phyloP scores from a whole-genome alignment of 2,113 vertebrate genomes.

The Crotalus tigris region DNA sequence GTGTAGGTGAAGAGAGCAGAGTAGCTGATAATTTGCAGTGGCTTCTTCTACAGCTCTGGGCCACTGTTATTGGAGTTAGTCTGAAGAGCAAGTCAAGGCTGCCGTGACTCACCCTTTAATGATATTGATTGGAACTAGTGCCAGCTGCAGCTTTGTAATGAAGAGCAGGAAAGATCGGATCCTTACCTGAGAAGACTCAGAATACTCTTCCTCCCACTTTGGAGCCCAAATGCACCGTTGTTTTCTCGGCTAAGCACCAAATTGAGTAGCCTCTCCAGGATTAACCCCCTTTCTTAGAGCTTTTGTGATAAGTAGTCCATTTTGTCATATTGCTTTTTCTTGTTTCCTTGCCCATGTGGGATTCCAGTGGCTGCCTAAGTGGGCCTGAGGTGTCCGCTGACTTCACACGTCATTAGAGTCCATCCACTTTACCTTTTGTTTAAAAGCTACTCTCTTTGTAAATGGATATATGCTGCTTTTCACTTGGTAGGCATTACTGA shows the following conservation, averaged over 20 bases:
- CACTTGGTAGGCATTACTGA: no score
- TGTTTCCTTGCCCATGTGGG: neutral
- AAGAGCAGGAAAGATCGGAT: constrained; percentile 7
- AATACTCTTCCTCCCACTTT: neutral
- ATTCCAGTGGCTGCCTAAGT: neutral
- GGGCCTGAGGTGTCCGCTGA: neutral
- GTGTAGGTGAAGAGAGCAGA: neutral
- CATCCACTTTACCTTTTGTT: no score
- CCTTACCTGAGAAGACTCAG: neutral
- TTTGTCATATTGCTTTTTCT: neutral
- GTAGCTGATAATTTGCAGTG: neutral
- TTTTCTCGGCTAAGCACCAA: neutral
- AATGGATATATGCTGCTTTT: neutral
- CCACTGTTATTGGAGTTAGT: neutral
- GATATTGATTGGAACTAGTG: neutral
- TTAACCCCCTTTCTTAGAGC: neutral
- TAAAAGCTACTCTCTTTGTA: neutral
- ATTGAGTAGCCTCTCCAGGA: neutral
- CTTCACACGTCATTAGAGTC: neutral
- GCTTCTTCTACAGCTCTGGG: neutral
- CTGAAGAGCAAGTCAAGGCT: constrained; percentile 29
- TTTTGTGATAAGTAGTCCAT: neutral
- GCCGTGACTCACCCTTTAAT: constrained; percentile 48
- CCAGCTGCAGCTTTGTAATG: neutral
- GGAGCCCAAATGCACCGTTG: rapidly evolving